phyloP scores from a whole-genome alignment of 2,888 invertebrate species.

The Lysandra coridon region DNA sequence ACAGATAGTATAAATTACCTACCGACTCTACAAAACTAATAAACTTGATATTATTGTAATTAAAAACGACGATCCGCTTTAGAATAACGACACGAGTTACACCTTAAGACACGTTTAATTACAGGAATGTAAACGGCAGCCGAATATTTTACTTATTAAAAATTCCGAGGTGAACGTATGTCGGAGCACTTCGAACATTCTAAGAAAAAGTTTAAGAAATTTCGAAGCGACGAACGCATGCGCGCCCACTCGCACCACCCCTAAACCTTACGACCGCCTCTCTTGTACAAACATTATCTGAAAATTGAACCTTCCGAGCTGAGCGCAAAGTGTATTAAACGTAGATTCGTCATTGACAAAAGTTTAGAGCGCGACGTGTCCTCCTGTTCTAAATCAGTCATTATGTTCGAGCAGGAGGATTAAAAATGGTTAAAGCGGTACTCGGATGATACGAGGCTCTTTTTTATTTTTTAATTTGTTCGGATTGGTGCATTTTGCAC shows the following conservation, averaged over 20 bases:
- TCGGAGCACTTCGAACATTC: neutral
- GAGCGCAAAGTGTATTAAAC: constrained; percentile 56
- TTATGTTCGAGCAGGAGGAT: constrained; percentile 72
- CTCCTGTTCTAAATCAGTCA: constrained; percentile 73
- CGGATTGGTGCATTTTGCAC: constrained; percentile 46
- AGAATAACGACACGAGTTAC: neutral
- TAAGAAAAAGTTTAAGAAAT: constrained; percentile 57
- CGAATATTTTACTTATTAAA: constrained; percentile 13
- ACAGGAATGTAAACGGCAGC: neutral
- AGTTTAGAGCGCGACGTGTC: constrained; percentile 62
- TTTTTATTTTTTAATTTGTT: constrained; percentile 49
- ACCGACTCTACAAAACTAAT: neutral
- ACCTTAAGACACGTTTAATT: constrained; percentile 2
- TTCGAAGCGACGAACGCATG: constrained; percentile 72
- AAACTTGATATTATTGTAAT: neutral
- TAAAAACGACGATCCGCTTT: neutral
- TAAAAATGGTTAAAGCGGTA: constrained; percentile 50
- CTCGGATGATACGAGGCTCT: constrained; percentile 64
- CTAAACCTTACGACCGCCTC: constrained; percentile 79
- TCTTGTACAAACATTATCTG: constrained; percentile 56
- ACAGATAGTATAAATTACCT: neutral
- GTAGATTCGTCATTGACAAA: constrained; percentile 55
- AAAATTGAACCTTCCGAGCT: constrained; percentile 68
- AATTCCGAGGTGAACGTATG: constrained; percentile 1
- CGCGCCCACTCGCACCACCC: constrained; percentile 78